Percentiles rank a stretch among this genome's conserved stretches.
Evolutionary conservation across 2,113 vertebrate species (phyloP).

Genomic region (Eulacestoma nigropectus): DNA sequence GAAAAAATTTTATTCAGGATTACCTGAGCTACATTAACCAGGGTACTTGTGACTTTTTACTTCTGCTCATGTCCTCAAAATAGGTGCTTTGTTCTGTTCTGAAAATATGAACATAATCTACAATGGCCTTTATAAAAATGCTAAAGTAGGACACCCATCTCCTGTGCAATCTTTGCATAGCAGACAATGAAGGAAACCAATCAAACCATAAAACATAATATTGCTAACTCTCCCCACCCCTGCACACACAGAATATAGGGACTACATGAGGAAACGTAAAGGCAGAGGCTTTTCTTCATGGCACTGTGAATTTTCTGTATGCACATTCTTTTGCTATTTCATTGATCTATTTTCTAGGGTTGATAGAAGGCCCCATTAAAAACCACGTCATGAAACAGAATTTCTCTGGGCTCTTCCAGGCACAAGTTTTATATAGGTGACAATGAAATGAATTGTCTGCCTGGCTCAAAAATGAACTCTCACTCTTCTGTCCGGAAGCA

Average conservation of each 20-base stretch:
- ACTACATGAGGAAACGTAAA: accelerated
- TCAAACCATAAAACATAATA: not conserved
- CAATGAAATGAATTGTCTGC: not conserved
- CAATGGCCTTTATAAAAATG: not conserved
- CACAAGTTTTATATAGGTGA: not conserved
- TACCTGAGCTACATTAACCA: not conserved
- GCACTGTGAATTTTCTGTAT: not conserved
- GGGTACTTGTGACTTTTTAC: not conserved
- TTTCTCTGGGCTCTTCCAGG: not conserved
- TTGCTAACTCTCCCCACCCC: not conserved
- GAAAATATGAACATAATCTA: not conserved
- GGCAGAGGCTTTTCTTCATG: not conserved
- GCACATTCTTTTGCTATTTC: not conserved
- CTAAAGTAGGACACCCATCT: not conserved
- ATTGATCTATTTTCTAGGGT: not conserved
- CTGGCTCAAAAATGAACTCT: not conserved
- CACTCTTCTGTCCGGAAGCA: not conserved
- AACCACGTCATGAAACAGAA: not conserved
- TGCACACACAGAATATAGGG: not conserved
- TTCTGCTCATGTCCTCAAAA: not conserved
- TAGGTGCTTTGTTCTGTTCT: not conserved
- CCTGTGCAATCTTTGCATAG: not conserved
- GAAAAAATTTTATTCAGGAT: not conserved
- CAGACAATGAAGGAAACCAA: not conserved
- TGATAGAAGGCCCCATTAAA: not conserved